Conservation (phyloP, 2,888 invertebrate species). For the Volucella inflata region DNA sequence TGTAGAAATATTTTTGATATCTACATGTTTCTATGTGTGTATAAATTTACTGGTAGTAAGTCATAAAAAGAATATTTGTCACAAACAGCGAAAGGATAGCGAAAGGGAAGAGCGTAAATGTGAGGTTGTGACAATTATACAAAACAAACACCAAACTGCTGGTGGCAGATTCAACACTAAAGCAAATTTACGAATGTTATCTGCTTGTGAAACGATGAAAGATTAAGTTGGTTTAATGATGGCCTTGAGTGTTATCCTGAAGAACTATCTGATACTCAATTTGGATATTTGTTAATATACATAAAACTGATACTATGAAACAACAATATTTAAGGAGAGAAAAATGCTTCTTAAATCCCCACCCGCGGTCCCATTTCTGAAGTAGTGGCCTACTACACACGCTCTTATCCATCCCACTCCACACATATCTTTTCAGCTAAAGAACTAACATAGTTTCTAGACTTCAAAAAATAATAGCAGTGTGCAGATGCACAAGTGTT, state of each 20-base stretch:
- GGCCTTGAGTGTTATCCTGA: not conserved
- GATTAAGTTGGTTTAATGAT: not conserved
- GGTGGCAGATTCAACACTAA: slow-evolving; percentile 11
- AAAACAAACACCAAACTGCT: slow-evolving; percentile 11
- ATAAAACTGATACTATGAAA: too few species aligned
- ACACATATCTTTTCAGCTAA: too few species aligned
- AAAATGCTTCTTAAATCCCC: too few species aligned
- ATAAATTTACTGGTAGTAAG: not conserved
- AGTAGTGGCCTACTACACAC: too few species aligned
- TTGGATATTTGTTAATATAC: too few species aligned
- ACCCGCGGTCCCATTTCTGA: too few species aligned
- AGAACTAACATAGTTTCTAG: too few species aligned
- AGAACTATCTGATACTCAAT: too few species aligned
- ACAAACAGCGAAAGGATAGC: not conserved
- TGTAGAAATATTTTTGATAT: not conserved
- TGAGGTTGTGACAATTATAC: slow-evolving; percentile 18
- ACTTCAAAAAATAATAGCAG: not conserved
- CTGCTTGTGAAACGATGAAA: slow-evolving; percentile 1
- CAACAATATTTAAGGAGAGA: too few species aligned
- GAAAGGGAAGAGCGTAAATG: not conserved
- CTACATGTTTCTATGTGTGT: not conserved
- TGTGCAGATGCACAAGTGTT: not conserved
- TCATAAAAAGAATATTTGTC: slow-evolving; percentile 15
- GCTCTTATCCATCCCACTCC: too few species aligned
- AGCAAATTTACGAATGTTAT: not conserved